phyloP scores from a whole-genome alignment of 92 coral and sea anemone species.

The Zoanthus sansibaricus region DNA sequence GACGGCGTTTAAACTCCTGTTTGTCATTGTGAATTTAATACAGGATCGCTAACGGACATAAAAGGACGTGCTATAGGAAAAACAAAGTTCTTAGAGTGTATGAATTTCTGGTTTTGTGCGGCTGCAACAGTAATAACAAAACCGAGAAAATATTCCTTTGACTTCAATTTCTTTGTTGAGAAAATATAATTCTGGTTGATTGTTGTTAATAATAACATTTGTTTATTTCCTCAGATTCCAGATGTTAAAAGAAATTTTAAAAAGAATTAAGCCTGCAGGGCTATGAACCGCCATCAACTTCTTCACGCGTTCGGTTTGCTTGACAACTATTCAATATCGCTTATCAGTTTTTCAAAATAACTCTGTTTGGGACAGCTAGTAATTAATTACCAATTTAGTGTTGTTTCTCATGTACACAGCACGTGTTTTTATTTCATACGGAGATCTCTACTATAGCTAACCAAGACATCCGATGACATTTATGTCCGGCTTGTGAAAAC shows the following conservation, averaged over 20 bases:
- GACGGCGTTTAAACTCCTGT: not conserved
- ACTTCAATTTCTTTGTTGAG: not conserved
- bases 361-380: not conserved
- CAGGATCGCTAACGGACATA: not conserved
- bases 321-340: not conserved
- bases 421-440: constrained; percentile 7
- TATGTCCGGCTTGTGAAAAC: not conserved
- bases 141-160: not conserved
- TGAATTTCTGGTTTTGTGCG: not conserved
- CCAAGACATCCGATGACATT: constrained; percentile 11
- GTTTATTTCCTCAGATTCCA: constrained; percentile 35
- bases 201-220: constrained; percentile 10
- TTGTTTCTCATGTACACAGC: not conserved
- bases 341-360: constrained; percentile 9
- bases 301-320: not conserved
- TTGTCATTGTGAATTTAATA: not conserved
- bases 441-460: not conserved
- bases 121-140: not conserved
- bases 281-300: not conserved
- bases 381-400: constrained; percentile 14
- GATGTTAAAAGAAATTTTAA: not conserved
- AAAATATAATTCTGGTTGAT: not conserved
- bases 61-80: not conserved
- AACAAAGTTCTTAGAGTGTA: not conserved
- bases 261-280: not conserved